Conservation (phyloP, 1,140 invertebrate genomes). For the Heterodera carotae region DNA sequence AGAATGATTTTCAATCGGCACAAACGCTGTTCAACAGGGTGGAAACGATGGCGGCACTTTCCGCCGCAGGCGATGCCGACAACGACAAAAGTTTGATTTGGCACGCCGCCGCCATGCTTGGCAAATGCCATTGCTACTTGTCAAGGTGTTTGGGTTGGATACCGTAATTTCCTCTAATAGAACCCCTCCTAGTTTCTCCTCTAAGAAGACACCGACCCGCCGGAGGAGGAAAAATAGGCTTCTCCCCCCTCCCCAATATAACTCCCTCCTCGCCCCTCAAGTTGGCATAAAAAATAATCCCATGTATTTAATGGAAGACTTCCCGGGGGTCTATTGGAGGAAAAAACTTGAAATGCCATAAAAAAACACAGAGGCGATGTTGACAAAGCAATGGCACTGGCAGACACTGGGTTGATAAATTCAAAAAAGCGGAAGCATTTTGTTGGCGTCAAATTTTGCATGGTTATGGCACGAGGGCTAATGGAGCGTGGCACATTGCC, state of each 20-base stretch:
- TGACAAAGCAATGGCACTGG: background rate
- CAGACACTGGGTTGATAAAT: background rate
- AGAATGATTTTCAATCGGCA: background rate
- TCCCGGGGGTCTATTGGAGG: too few species aligned
- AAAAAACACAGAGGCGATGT: background rate
- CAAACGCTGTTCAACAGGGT: background rate
- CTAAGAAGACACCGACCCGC: too few species aligned
- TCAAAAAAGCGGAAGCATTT: background rate
- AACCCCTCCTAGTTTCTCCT: too few species aligned
- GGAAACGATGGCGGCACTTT: background rate
- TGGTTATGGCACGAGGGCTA: background rate
- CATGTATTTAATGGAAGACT: too few species aligned
- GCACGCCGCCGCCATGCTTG: background rate
- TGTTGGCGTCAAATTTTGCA: background rate
- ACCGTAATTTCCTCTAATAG: too few species aligned
- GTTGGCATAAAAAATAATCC: too few species aligned
- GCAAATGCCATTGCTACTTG: conserved; percentile 11
- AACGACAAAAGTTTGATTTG: background rate
- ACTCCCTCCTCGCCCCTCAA: too few species aligned
- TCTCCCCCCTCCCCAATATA: too few species aligned
- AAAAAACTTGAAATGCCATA: background rate
- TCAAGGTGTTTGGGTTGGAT: background rate
- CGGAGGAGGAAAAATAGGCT: too few species aligned
- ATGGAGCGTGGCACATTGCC: background rate
- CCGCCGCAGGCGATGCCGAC: too few species aligned